Evolutionary conservation across 37 sponge, comb jelly and placozoan genomes (phyloP), one percentile per base, ranked within the genome.

Genomic region (Spongilla lacustris): DNA sequence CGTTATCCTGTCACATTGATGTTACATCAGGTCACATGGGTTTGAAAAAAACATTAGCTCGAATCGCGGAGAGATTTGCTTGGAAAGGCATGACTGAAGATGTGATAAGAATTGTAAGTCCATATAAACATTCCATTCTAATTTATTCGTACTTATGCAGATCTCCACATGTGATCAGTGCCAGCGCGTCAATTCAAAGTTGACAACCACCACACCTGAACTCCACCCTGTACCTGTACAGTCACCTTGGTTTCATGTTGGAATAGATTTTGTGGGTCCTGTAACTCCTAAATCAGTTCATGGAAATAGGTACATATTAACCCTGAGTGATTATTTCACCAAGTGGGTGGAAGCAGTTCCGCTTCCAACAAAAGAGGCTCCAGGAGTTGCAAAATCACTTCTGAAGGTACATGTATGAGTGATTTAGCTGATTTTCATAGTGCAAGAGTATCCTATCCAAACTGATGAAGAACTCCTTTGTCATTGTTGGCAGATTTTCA

Each of bases 291-390:
- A 33, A n/a, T 77, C 79, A 28, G 31, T 22, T 24, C 24, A 27
- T 24, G 84, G 84, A 73, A 70, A 82, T 74, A 25, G 79, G 34
- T 82, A 32, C 35, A 30, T 82, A 24, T 37, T 82, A 23, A 78
- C 84, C 24, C 25, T 82, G n/a, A 32, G 79, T 82, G 84, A 82
- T 31, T 82, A 82, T 33, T 82, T 82, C 68, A 68, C 84, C n/a
- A 82, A 82, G 79, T 82, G 72, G 72, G 84, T 82, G 74, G 84
- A 82, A 28, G 84, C 84, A 33, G 35, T 82, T 76, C 74, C 84
- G 28, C 35, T 82, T 31, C 84, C 84, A 26, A 70, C 46, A 27
- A 82, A 82, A 73, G 24, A 25, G n/a, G 79, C 84, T 26, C 25
- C 30, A 23, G 84, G 74, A n/a, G 12, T 82, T 76, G 84, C 84